Conservation (phyloP, 2,888 invertebrate species). For the Idaea biselata region DNA sequence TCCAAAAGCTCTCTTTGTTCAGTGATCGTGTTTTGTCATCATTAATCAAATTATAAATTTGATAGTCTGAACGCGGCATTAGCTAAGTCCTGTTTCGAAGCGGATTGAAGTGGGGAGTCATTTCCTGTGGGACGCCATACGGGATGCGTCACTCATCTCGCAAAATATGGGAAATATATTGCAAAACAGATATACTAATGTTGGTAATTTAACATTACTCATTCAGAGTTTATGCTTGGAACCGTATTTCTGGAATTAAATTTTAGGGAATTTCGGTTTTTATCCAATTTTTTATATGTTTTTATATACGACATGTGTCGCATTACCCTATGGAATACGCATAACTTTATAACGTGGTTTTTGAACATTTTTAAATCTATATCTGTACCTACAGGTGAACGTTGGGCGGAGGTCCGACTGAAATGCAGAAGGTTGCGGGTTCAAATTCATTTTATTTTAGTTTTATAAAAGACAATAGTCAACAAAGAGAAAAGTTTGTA, state of each 20-base stretch:
- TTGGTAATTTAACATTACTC: background rate
- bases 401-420: too few relatives aligned
- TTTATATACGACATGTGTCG: background rate
- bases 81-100: slow-evolving; percentile 1
- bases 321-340: too few relatives aligned
- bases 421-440: too few relatives aligned
- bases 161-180: slow-evolving; percentile 13
- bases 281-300: background rate
- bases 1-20: too few relatives aligned
- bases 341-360: too few relatives aligned
- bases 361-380: too few relatives aligned
- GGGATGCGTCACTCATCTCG: slow-evolving; percentile 28
- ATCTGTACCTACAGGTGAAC: too few relatives aligned
- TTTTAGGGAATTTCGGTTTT: background rate
- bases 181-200: background rate
- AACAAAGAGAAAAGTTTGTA: too few relatives aligned
- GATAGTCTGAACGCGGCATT: slow-evolving; percentile 4
- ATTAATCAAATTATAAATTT: slow-evolving; percentile 14
- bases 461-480: too few relatives aligned
- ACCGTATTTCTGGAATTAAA: background rate
- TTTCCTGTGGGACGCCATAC: slow-evolving; percentile 47
- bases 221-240: background rate
- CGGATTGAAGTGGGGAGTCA: slow-evolving; percentile 35
- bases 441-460: too few relatives aligned
- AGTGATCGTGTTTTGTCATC: background rate